Base-by-base conservation (phyloP, 2,797 vertebrate genomes). In the Delichon dasypus region DNA sequence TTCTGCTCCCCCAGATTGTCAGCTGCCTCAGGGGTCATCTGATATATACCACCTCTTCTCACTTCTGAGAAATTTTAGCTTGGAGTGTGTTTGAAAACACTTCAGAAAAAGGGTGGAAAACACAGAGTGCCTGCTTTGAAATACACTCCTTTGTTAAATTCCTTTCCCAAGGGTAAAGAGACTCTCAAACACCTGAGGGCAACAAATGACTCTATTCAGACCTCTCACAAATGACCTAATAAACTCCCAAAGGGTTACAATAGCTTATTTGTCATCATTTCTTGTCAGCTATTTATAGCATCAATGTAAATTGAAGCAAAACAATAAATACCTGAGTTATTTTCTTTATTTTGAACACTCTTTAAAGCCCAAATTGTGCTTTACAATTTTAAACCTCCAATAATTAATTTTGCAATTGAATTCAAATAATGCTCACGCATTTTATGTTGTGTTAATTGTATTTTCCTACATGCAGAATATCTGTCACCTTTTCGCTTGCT, bases 81-180 rank as follows among this genome's bases (percentile, higher is more conserved):
- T 64, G 76, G 87, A 95, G 93, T 67, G 89, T 96, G 95, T 95
- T 94, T 96, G 96, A 96, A 97, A 96, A 91, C 82, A 94, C 90
- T 96, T 96, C 96, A 95, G 91, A 92, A 95, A 93, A 96, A 95
- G 90, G 80, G 82, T 94, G 85, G 96, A 91, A 94, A 96, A 96
- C 95, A 94, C n/a, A 30, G 96, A 97, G 77, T 44, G 81, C 94
- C 85, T 93, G 93, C 95, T 95, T 94, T 96, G 95, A 96, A 94
- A 93, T 88, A 84, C 66, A 73, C 77, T 96, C 85, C 96, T 97
- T 97, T 96, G 96, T 96, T 91, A 95, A 96, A 93, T 92, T 93
- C 81, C 90, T 96, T 94, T 96, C 96, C 93, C 82, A 87, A 88
- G 95, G 91, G 82, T 88, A 92, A 88, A 85, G 83, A 94, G 74